These are phyloP conservation scores for Portevinia maculata DNA, from an alignment of 2,888 invertebrate genomes.

Conservation along the genomic window DNA sequence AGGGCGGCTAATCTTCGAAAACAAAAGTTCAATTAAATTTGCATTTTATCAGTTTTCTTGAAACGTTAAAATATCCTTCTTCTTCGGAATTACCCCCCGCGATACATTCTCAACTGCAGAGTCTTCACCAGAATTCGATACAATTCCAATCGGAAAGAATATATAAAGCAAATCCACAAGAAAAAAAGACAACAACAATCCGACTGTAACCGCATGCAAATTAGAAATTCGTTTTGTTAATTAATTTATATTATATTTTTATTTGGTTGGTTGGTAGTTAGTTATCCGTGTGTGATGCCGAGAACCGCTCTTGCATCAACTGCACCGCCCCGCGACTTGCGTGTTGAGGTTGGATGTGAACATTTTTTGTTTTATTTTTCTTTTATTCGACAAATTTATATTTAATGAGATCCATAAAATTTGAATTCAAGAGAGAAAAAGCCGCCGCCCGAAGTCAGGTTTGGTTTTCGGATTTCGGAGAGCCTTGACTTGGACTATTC, in stretches of 20 bases:
- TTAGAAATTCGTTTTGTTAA: constrained; percentile 74
- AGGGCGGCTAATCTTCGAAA: constrained; percentile 8
- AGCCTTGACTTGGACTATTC: constrained; percentile 15
- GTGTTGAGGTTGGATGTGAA: constrained; percentile 43
- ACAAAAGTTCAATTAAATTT: constrained; percentile 54
- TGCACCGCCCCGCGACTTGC: constrained; percentile 30
- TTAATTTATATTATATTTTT: constrained; percentile 74
- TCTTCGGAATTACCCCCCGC: constrained; percentile 6
- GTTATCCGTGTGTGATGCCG: constrained; percentile 46
- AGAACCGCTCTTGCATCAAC: constrained; percentile 32
- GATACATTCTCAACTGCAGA: constrained; percentile 33
- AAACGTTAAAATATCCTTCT: constrained; percentile 52
- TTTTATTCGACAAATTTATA: constrained; percentile 82
- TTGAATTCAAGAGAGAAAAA: constrained; percentile 82
- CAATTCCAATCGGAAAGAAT: constrained; percentile 61
- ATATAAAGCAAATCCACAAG: constrained; percentile 31
- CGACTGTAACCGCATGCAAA: constrained; percentile 68
- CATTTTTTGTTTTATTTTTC: constrained; percentile 53
- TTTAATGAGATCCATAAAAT: constrained; percentile 83
- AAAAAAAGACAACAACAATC: constrained; percentile 20
- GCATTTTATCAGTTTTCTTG: constrained; percentile 67
- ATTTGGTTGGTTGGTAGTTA: constrained; percentile 35
- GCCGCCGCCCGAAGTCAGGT: constrained; percentile 75
- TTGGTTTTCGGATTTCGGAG: constrained; percentile 11
- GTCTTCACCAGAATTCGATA: constrained; percentile 43